Conservation (phyloP, 2,888 invertebrate genomes). For the Pristionchus japonicus region DNA sequence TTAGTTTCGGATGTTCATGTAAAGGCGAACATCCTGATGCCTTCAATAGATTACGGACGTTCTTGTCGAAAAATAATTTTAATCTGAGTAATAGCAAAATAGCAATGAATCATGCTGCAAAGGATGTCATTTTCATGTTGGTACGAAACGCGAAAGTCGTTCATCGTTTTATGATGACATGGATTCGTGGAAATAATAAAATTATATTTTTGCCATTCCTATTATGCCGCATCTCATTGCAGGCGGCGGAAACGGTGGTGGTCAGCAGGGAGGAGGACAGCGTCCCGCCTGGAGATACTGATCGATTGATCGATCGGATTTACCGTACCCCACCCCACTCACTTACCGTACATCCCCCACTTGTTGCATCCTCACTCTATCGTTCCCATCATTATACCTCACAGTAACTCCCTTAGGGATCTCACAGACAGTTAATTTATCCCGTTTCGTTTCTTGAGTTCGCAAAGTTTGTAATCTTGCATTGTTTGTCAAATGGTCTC, state of each 20-base stretch:
- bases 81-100: too few species aligned
- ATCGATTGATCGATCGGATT: background rate
- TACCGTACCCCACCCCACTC: background rate
- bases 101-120: too few species aligned
- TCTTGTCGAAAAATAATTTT: too few species aligned
- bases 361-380: background rate
- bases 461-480: background rate
- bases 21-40: too few species aligned
- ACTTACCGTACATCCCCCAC: background rate
- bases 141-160: too few species aligned
- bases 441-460: background rate
- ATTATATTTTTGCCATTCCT: too few species aligned
- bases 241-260: background rate
- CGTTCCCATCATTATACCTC: background rate
- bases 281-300: conserved; percentile 36
- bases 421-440: background rate
- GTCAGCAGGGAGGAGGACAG: conserved; percentile 16
- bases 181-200: too few species aligned
- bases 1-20: too few species aligned
- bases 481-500: conserved; percentile 6
- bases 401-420: conserved; percentile 23
- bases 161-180: too few species aligned
- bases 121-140: too few species aligned
- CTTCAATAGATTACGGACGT: too few species aligned
- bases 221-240: too few species aligned